These are phyloP conservation scores for Ictalurus punctatus DNA, from an alignment of 2,113 vertebrate genomes.

Conservation along the genomic window DNA sequence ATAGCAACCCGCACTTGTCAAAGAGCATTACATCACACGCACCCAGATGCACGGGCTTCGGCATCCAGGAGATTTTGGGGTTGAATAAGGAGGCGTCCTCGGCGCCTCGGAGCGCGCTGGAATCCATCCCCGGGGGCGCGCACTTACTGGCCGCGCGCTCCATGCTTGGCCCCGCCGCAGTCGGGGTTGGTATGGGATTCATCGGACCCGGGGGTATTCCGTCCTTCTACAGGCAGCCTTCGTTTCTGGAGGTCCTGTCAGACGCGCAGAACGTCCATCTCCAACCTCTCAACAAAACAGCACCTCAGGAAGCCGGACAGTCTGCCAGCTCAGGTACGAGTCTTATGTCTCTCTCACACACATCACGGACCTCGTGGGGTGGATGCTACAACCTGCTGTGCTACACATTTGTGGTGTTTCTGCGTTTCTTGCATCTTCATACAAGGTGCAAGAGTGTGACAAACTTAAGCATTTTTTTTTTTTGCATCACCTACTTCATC, in stretches of 20 bases:
- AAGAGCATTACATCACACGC: slow-evolving; percentile 70
- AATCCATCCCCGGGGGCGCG: slow-evolving; percentile 84
- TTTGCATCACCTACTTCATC: background rate
- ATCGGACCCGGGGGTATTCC: slow-evolving; percentile 87
- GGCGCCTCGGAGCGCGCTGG: slow-evolving; percentile 78
- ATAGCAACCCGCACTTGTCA: slow-evolving; percentile 62
- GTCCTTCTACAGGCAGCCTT: slow-evolving; percentile 90
- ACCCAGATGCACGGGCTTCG: slow-evolving; percentile 92
- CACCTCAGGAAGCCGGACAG: slow-evolving; percentile 83
- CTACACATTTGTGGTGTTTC: background rate
- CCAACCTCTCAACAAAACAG: slow-evolving; percentile 81
- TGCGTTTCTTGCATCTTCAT: background rate
- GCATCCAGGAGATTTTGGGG: slow-evolving; percentile 96
- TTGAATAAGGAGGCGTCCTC: slow-evolving; percentile 91
- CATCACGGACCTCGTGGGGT: background rate
- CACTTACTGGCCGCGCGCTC: slow-evolving; percentile 88
- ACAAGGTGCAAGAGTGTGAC: background rate
- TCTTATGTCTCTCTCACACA: background rate
- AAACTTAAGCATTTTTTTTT: background rate
- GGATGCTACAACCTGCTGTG: background rate
- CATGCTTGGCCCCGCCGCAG: slow-evolving; percentile 82
- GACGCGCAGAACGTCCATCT: slow-evolving; percentile 87
- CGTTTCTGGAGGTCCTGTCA: slow-evolving; percentile 90
- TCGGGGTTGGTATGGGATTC: slow-evolving; percentile 90
- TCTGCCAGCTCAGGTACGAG: slow-evolving; percentile 90